These are phyloP conservation scores for Nyctereutes procyonoides DNA, from an alignment of 2,113 vertebrate species.

Conservation along the genomic window DNA sequence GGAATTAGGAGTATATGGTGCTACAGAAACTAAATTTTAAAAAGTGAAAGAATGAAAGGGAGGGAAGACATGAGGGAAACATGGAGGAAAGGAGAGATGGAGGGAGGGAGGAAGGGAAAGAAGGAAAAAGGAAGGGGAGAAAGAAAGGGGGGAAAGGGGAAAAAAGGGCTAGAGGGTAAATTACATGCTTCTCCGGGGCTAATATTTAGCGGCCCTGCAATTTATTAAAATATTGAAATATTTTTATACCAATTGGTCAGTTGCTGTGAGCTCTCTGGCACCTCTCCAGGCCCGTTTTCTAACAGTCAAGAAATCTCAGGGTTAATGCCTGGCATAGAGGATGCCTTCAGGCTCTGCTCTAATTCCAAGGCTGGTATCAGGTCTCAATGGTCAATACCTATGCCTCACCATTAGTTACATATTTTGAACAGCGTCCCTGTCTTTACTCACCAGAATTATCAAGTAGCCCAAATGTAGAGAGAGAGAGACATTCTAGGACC, in stretches of 20 bases:
- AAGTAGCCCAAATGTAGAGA: too few relatives aligned
- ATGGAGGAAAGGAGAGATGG: neutral
- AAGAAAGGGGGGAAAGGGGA: neutral
- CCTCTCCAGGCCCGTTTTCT: neutral
- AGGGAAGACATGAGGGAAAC: neutral
- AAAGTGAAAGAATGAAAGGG: neutral
- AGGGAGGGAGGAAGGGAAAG: neutral
- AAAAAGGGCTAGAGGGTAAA: neutral
- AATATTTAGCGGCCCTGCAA: neutral
- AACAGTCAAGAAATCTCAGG: neutral
- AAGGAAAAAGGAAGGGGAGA: accelerated
- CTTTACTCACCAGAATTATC: neutral
- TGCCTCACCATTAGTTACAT: neutral
- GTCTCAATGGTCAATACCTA: neutral
- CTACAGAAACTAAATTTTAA: neutral
- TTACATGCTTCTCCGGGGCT: neutral
- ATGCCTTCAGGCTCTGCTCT: neutral
- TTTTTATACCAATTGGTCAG: neutral
- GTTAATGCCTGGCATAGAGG: neutral
- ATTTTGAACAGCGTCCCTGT: neutral
- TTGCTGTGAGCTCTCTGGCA: neutral
- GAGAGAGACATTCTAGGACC: neutral
- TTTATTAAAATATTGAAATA: neutral
- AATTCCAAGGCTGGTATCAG: neutral
- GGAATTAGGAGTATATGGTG: neutral